phyloP scores from a whole-genome alignment of 2,113 vertebrate species.

The Leuciscus idus region DNA sequence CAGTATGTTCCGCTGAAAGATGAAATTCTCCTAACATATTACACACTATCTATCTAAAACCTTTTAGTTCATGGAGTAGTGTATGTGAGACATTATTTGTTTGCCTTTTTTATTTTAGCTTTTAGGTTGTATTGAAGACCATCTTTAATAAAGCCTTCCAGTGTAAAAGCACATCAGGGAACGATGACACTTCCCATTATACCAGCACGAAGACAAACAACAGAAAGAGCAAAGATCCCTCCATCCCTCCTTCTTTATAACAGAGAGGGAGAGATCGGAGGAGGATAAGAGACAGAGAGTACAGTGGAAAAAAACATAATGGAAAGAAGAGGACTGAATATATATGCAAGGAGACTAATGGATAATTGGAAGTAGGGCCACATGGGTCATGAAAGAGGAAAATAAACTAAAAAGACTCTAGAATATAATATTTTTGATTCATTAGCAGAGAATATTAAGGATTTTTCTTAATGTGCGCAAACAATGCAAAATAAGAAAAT shows the following conservation, averaged over 20 bases:
- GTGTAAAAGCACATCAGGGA: constrained; percentile 26
- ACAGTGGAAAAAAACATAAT: background rate
- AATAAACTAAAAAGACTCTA: background rate
- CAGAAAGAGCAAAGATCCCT: background rate
- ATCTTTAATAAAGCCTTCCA: constrained; percentile 19
- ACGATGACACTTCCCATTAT: constrained; percentile 27
- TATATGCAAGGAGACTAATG: background rate
- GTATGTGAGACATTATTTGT: constrained; percentile 2
- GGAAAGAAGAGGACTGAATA: background rate
- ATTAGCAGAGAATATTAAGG: too few relatives aligned
- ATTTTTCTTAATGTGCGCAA: background rate
- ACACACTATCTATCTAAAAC: background rate
- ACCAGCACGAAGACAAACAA: constrained; percentile 18
- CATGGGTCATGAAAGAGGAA: background rate
- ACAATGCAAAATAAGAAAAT: background rate
- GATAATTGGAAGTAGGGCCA: background rate
- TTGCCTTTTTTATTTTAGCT: constrained; percentile 4
- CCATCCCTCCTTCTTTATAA: background rate
- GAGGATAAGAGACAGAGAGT: constrained; percentile 7
- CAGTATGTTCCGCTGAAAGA: background rate
- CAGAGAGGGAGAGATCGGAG: background rate
- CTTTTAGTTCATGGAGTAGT: background rate
- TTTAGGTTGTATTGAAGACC: constrained; percentile 15
- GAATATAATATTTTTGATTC: background rate
- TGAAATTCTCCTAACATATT: background rate